Conservation (phyloP, 2,113 vertebrate genomes). For the Mastomys natalensis region DNA sequence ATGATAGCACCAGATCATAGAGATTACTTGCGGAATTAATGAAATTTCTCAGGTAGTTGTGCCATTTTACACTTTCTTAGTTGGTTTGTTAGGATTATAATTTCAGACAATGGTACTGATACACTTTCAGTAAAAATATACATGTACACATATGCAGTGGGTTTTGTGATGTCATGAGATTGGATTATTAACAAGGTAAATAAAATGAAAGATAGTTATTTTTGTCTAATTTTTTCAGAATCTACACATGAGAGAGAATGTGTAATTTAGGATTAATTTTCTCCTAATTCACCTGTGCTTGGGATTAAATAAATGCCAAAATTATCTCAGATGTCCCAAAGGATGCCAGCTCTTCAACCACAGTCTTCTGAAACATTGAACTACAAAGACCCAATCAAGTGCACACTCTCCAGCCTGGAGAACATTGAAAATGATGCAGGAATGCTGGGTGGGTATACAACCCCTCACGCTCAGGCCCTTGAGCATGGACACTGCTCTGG, state of each 20-base stretch:
- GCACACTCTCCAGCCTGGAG: not conserved
- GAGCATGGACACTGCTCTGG: conserved; percentile 1
- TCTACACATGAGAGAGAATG: not conserved
- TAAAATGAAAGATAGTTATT: not conserved
- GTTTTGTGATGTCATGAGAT: not conserved
- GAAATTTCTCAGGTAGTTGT: not conserved
- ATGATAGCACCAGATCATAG: not conserved
- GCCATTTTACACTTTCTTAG: not conserved
- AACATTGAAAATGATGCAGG: not conserved
- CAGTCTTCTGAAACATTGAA: not conserved
- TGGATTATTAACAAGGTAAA: not conserved
- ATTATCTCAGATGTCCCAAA: conserved; percentile 39
- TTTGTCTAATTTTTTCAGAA: conserved; percentile 4
- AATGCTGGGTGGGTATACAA: too few relatives aligned
- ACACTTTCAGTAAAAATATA: not conserved
- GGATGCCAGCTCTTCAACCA: not conserved
- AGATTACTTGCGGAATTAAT: not conserved
- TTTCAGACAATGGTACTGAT: not conserved
- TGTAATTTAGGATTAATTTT: not conserved
- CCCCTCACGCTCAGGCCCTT: not conserved
- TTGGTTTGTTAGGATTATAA: not conserved
- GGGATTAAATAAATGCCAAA: not conserved
- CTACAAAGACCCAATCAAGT: not conserved
- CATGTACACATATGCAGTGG: not conserved
- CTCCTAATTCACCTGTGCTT: not conserved